Percentiles rank a stretch among this genome's conserved stretches.
These are phyloP conservation scores for Neodiprion fabricii DNA, from an alignment of 1,140 invertebrate genomes.

Conservation along the genomic window DNA sequence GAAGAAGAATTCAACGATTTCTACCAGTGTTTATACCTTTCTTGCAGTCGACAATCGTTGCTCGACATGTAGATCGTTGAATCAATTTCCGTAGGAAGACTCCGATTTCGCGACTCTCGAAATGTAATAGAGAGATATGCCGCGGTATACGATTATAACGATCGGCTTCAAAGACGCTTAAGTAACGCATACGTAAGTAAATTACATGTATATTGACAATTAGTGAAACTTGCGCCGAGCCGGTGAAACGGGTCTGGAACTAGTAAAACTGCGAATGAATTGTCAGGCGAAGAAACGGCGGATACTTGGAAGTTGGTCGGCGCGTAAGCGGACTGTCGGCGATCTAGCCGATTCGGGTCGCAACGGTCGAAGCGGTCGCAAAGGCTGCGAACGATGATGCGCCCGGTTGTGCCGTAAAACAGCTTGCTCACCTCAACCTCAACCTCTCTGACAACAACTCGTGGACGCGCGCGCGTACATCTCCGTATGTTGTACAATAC, in stretches of 20 bases:
- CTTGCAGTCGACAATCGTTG: no score
- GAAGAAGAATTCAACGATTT: no score
- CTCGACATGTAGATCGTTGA: no score
- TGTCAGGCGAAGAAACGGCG: slow-evolving; percentile 43
- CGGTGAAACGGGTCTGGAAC: slow-evolving; percentile 37
- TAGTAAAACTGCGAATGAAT: slow-evolving; percentile 32
- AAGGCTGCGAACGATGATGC: neutral
- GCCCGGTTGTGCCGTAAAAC: slow-evolving; percentile 20
- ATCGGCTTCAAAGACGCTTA: no score
- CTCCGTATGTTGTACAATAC: slow-evolving; percentile 13
- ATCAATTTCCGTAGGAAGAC: no score
- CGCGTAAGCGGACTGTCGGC: slow-evolving; percentile 13
- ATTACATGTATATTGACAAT: no score
- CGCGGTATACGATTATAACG: no score
- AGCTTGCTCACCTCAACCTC: slow-evolving; percentile 24
- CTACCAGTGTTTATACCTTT: no score
- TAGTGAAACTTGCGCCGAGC: slow-evolving; percentile 18
- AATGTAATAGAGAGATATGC: no score
- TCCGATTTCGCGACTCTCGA: no score
- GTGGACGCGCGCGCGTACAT: slow-evolving; percentile 6
- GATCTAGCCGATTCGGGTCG: slow-evolving; percentile 1
- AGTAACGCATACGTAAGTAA: no score
- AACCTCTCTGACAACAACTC: slow-evolving; percentile 28
- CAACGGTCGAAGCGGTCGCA: neutral
- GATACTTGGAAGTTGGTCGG: slow-evolving; percentile 45